Base-by-base conservation (phyloP, 2,113 vertebrate species). In the Ptyas mucosa region DNA sequence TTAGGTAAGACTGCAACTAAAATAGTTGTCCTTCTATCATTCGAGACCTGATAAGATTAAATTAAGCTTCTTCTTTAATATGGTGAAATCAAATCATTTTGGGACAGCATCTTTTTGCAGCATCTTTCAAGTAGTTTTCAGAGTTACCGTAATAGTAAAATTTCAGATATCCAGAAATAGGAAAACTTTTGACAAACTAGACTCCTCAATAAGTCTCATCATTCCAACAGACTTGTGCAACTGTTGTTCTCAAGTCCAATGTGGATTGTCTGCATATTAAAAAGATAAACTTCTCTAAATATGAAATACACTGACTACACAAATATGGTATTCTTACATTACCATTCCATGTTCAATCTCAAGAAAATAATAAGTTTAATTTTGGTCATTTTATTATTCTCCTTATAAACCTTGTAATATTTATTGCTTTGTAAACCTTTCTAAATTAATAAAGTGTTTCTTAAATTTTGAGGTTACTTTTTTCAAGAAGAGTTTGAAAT, bases 161-260 rank as follows among this genome's bases (percentile, higher is more conserved):
- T n/a, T 92, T 39, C 53, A 92, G 52, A 23, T 46, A 39, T n/a
- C 12, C 52, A 92, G 5, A 58, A 26, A 43, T 20, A 58, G 64
- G 29, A 92, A 69, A 9, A 24, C 24, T 43, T 89, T 39, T 89
- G 23, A 54, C 12, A 75, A 29, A 29, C 6, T 29, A 61, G 8
- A 26, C 24, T 93, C 97, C 96, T 98, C 98, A 53, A 97, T 93
- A 89, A 98, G 81, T 91, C 96, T 98, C 69, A 96, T 98, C 97
- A 98, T 98, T 97, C 99, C 98, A 89, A 98, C 98, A 94, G n/a
- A 98, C 97, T 95, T 98, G 99, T 43, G 97, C 95, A 49, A 96
- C 97, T 95, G 98, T 98, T 26, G 96, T 96, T 95, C 98, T 98
- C 91, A 98, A 95, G 88, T 99, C 98, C 94, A 96, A 94, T 96